Base-by-base conservation (phyloP, 2,113 vertebrate species). In the Larimichthys polyactis region DNA sequence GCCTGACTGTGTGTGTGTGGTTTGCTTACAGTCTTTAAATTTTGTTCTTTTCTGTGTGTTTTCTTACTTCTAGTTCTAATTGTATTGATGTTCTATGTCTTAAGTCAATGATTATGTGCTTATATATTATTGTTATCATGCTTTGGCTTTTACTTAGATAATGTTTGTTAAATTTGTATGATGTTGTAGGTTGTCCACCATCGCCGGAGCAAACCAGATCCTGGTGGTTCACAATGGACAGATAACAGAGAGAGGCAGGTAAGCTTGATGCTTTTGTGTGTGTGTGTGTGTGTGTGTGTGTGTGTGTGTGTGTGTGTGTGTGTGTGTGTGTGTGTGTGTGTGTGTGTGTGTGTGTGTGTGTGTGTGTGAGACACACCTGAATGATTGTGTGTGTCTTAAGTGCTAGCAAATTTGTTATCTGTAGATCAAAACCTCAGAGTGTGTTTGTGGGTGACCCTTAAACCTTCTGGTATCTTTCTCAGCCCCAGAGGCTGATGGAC, bases 401-500 rank as follows among this genome's bases (percentile, higher is more conserved):
- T 84, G 83, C 46, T 64, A 22, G 48, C 62, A 58, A 84, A 91
- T 83, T 81, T 72, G 79, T 81, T 91, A 87, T 91, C 88, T 74
- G 22, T 48, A 24, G 82, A 87, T 90, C 82, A 83, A 80, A 83
- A 85, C 19, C 60, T 71, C 36, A 44, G 29, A 55, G 69, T 78
- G 75, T 75, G 74, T 84, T 76, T 74, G 60, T 84, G 54, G 54
- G 67, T 78, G 69, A 82, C 81, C 81, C 66, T 78, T 75, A 55
- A 80, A 66, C 57, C 40, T 49, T 19, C 27, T 64, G 79, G 22
- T 85, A 17, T 85, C 74, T 51, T 24, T 86, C 52, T 77, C 51
- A 58, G 44, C 11, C 76, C 82, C 64, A 32, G 68, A 90, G 87
- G 69, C 58, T 27, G 95, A 96, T 0, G 96, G 96, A 40, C 70